Evolutionary conservation across 2,113 vertebrate genomes (phyloP).

Genomic region (Shinisaurus crocodilurus): DNA sequence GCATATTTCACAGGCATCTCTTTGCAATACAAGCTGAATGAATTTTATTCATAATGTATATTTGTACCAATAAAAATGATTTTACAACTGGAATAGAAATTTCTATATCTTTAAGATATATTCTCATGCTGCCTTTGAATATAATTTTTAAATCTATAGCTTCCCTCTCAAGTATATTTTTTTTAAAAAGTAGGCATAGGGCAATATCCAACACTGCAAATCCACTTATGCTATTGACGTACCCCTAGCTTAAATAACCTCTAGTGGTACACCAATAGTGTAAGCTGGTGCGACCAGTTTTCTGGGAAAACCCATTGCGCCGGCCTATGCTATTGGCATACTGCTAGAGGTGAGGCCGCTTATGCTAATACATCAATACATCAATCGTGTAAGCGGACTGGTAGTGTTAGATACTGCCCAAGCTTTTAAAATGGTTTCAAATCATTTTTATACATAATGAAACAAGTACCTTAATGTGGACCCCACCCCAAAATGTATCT

Average conservation of each 20-base stretch:
- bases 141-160: neutral
- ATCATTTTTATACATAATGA: neutral
- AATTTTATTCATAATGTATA: conserved; percentile 88
- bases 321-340: too few species aligned
- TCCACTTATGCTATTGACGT: too few species aligned
- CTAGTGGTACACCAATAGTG: too few species aligned
- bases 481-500: neutral
- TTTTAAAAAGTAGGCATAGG: neutral
- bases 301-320: too few species aligned
- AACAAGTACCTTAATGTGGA: neutral
- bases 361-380: too few species aligned
- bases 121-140: neutral
- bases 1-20: conserved; percentile 75
- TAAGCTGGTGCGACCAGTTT: too few species aligned
- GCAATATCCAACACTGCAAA: too few species aligned
- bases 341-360: too few species aligned
- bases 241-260: neutral
- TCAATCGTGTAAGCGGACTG: too few species aligned
- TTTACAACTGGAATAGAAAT: conserved; percentile 81
- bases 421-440: neutral
- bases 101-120: conserved; percentile 22
- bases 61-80: conserved; percentile 94
- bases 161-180: neutral
- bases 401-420: neutral
- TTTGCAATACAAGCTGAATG: conserved; percentile 78